Evolutionary conservation across 2,797 vertebrate genomes (phyloP), one percentile per base, ranked within the genome.

Genomic region (Scarus forsteni): DNA sequence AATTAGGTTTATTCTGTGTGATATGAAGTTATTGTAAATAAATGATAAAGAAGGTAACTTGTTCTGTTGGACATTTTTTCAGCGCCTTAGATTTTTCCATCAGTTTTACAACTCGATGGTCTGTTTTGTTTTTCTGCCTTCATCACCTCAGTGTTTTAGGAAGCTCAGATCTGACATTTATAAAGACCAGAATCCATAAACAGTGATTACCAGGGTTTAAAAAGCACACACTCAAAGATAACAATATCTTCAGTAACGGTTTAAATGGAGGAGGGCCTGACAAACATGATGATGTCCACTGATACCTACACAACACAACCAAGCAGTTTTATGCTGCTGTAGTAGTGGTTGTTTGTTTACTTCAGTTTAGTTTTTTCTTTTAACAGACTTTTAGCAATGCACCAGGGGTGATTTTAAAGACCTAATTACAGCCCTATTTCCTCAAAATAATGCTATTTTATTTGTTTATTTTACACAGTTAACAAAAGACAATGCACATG

Each of bases 21-120:
- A 50, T 45, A n/a, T 70, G 7, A 51, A 45, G 66, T n/a, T 70
- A 53, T 57, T 85, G 73, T 85, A 83, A 88, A 88, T 88, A 88
- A 85, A 86, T 36, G 12, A 57, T 10, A 61, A 77, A 63, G 11
- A 66, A 62, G 46, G 1, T 7, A 6, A 10, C 27, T 46, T 73
- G 58, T 69, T 77, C n/a, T 56, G 35, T 51, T 10, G 46, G 35
- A 42, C 18, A 39, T 74, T 55, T 49, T 57, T 60, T 4, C 36
- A 44, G 9, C n/a, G 27, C 3, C 9, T 11, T 18, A 13, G 5
- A 3, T 61, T 44, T 15, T 8, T 60, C 42, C 11, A 1, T 51
- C 0, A 13, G 38, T 18, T 12, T 51, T 51, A 15, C 1, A 60
- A 14, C 49, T 36, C 10, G 12, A 18, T 16, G 56, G 53, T 48